Evolutionary conservation across 2,113 vertebrate genomes (phyloP), one percentile per base, ranked within the genome.

Genomic region (Camelus bactrianus): DNA sequence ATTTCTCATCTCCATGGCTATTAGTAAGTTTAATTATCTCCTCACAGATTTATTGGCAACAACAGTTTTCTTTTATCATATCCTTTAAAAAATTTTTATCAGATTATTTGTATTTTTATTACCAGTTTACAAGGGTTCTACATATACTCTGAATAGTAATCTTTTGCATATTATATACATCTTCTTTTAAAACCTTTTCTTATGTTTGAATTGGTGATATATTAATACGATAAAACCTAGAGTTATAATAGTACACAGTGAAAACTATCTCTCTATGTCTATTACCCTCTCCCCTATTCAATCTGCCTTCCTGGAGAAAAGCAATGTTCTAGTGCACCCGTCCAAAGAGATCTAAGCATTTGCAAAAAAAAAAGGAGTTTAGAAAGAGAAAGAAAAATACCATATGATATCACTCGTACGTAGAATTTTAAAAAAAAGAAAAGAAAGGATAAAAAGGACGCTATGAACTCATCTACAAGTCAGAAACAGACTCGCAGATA

Each of bases 51-150:
- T 62, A 80, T 67, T 92, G 46, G 26, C 28, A 88, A 54, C 30
- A 92, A n/a, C 6, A 38, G 46, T 77, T 93, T 94, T 96, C 80
- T 89, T 93, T 86, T 54, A 77, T 94, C 67, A 80, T 64, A 92
- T 70, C 54, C 22, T 90, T 95, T 79, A 24, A 38, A 72, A 91
- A 60, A 67, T 92, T 96, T 92, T 96, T 91, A 46, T 88, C 76
- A 28, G 22, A 80, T 76, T 82, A 86, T 86, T 84, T 73, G 1
- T 72, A 54, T 28, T 86, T 73, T 84, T 80, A 56, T 72, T 95
- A 50, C 9, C 17, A 48, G 50, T 79, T 93, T 81, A 17, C 58
- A 94, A 93, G 28, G 6, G 15, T 79, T 73, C 30, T 38, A 46
- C 26, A 32, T 70, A 7, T 58, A 54, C n/a, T 42, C 14, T 96